Percentiles rank a stretch among this genome's conserved stretches.
Conservation (phyloP, 1,140 invertebrate genomes). For the Lasioglossum albipes region DNA sequence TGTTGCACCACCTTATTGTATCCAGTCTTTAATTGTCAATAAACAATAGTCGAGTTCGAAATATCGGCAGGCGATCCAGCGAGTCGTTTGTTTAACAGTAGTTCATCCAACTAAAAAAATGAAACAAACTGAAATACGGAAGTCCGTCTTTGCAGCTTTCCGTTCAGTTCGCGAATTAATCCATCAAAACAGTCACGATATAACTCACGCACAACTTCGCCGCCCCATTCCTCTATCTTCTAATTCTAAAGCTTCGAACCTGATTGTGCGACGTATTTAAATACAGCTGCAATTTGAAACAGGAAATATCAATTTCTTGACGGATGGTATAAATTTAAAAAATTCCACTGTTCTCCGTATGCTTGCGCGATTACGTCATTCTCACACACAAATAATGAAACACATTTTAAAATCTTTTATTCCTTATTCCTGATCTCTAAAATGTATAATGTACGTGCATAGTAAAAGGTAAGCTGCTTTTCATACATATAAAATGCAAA, state of each 20-base stretch:
- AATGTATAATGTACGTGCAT: not conserved
- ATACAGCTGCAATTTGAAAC: constrained; percentile 39
- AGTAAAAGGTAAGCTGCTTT: not conserved
- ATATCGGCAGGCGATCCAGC: constrained; percentile 48
- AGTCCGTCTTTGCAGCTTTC: constrained; percentile 71
- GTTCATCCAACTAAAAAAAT: constrained; percentile 51
- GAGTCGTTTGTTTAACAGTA: constrained; percentile 59
- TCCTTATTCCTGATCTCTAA: not conserved
- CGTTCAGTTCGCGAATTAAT: constrained; percentile 76
- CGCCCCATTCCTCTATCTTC: constrained; percentile 48
- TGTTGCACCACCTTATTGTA: too few species aligned
- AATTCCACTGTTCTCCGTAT: not conserved
- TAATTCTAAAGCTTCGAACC: constrained; percentile 61
- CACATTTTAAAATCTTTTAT: not conserved
- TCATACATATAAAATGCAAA: constrained; percentile 14
- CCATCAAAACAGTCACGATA: constrained; percentile 76
- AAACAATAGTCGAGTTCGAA: constrained; percentile 29
- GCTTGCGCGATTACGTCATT: not conserved
- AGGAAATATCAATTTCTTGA: constrained; percentile 32
- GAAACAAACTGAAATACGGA: constrained; percentile 63
- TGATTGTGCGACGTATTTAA: constrained; percentile 68
- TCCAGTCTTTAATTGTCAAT: not conserved
- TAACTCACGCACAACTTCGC: constrained; percentile 68
- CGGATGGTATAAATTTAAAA: not conserved
- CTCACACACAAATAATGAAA: not conserved